Evolutionary conservation across 2,797 vertebrate species (phyloP).

Genomic region (Semotilus atromaculatus): DNA sequence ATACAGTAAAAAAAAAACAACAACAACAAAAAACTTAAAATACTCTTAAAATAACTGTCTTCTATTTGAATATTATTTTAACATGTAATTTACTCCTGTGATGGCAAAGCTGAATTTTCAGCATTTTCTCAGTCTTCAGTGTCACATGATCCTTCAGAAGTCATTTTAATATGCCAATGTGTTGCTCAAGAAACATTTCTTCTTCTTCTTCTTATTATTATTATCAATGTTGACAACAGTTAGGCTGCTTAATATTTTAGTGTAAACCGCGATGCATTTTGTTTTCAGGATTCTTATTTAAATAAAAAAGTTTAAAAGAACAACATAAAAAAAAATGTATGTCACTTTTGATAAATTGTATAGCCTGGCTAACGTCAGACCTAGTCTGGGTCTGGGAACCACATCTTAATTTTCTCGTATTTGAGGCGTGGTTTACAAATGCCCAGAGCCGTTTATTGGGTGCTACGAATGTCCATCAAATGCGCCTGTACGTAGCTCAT

Average conservation of each 20-base stretch:
- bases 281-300: no score
- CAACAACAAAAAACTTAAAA: no score
- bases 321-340: background rate
- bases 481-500: no score
- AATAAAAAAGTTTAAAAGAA: background rate
- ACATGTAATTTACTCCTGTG: background rate
- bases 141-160: background rate
- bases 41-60: background rate
- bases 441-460: no score
- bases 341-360: background rate
- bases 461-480: no score
- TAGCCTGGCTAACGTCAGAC: no score
- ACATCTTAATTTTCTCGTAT: no score
- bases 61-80: background rate
- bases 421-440: no score
- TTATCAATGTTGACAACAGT: background rate
- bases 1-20: no score
- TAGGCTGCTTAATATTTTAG: background rate
- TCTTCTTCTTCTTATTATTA: background rate
- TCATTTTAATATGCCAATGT: no score
- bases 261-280: background rate
- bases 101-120: background rate
- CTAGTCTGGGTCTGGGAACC: no score
- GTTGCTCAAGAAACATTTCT: background rate
- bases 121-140: background rate